Conservation (phyloP, 2,113 vertebrate species). For the Leptobrachium leishanense region DNA sequence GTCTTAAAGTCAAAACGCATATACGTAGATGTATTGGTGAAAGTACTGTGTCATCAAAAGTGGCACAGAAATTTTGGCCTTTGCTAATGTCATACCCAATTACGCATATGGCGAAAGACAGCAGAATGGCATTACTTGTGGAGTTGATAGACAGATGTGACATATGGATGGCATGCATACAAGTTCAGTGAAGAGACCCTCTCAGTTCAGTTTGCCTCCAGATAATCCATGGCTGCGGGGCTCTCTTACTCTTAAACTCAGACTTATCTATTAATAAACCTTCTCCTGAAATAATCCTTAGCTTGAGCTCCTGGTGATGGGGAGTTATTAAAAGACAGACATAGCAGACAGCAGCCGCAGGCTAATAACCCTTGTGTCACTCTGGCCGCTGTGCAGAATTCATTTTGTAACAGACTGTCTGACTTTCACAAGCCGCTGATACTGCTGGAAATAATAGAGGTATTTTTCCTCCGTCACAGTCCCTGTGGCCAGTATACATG, state of each 20-base stretch:
- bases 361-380: slow-evolving; percentile 46
- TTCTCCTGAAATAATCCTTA: slow-evolving; percentile 38
- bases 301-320: slow-evolving; percentile 30
- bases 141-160: background rate
- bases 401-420: slow-evolving; percentile 37
- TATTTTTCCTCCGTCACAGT: slow-evolving; percentile 27
- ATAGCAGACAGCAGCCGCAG: slow-evolving; percentile 38
- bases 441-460: slow-evolving; percentile 40
- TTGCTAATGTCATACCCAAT: too few relatives aligned
- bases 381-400: slow-evolving; percentile 34
- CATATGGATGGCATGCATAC: background rate
- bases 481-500: slow-evolving; percentile 30
- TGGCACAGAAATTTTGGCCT: too few relatives aligned
- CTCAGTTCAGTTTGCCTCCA: slow-evolving; percentile 16
- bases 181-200: background rate
- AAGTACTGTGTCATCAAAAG: too few relatives aligned
- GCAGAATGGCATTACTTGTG: too few relatives aligned
- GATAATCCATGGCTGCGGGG: slow-evolving; percentile 9
- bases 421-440: slow-evolving; percentile 40
- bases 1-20: too few relatives aligned
- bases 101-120: too few relatives aligned
- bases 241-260: slow-evolving; percentile 5
- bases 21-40: too few relatives aligned
- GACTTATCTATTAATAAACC: slow-evolving; percentile 45
- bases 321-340: slow-evolving; percentile 47